Evolutionary conservation across 2,888 invertebrate genomes (phyloP).

Genomic region (Athalia cordata): DNA sequence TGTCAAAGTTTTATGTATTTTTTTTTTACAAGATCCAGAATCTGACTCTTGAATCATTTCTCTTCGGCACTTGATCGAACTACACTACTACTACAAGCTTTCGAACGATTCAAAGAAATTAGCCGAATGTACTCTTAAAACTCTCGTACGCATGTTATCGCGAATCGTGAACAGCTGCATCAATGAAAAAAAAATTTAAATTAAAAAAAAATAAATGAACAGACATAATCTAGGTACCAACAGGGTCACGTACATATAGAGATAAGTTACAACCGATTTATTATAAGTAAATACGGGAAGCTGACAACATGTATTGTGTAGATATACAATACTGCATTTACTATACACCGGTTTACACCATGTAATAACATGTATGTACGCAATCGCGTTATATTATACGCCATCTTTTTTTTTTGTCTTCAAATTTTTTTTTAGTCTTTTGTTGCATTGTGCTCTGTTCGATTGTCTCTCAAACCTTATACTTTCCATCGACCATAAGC

Average conservation of each 20-base stretch:
- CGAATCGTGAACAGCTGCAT: slow-evolving; percentile 36
- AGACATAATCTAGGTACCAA: background rate
- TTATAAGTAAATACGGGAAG: background rate
- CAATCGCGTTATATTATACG: too few relatives aligned
- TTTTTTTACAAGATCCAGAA: too few relatives aligned
- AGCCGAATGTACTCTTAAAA: slow-evolving; percentile 4
- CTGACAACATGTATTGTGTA: too few relatives aligned
- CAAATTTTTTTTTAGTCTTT: too few relatives aligned
- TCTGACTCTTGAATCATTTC: too few relatives aligned
- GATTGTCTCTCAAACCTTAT: slow-evolving; percentile 9
- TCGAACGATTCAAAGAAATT: background rate
- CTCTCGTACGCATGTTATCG: slow-evolving; percentile 28
- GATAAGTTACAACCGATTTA: background rate
- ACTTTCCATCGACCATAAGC: background rate
- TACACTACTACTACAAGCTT: too few relatives aligned
- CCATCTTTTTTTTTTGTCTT: too few relatives aligned
- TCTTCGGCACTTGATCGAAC: too few relatives aligned
- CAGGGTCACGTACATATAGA: background rate
- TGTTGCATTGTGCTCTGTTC: background rate
- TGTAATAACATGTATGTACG: too few relatives aligned
- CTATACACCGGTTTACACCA: too few relatives aligned
- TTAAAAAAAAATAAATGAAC: background rate
- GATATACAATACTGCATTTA: background rate
- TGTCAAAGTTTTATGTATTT: too few relatives aligned
- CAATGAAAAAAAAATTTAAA: background rate